Evolutionary conservation across 35 echinoderm and acorn worm species (phyloP).

Genomic region (Heliocidaris tuberculata): DNA sequence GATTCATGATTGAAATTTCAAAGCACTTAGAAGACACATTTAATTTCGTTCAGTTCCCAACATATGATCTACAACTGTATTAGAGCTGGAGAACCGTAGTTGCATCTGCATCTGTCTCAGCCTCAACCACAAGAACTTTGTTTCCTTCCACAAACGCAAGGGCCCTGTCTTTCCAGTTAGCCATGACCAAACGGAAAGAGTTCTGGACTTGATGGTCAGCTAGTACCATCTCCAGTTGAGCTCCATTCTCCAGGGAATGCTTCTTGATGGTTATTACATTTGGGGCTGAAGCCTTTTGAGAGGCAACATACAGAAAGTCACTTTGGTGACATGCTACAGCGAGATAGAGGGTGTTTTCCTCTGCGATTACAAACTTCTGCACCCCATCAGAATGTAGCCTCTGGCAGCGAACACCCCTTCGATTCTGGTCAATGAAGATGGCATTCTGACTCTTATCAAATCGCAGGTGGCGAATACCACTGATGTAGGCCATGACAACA

Average conservation of each 20-base stretch:
- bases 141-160: neutral
- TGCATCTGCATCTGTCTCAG: neutral
- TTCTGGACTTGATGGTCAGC: neutral
- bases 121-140: neutral
- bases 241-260: slow-evolving; percentile 32
- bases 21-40: too few species aligned
- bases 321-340: slow-evolving; percentile 28
- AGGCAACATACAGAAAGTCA: slow-evolving; percentile 14
- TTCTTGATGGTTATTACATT: neutral
- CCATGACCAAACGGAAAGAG: neutral
- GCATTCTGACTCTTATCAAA: neutral
- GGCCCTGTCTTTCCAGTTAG: neutral
- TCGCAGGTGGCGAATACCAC: neutral
- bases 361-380: neutral
- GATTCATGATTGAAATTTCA: too few species aligned
- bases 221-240: neutral
- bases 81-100: neutral
- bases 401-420: neutral
- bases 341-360: neutral
- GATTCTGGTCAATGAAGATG: slow-evolving; percentile 21
- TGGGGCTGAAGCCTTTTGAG: neutral
- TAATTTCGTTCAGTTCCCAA: too few species aligned
- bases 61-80: too few species aligned
- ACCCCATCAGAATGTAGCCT: neutral
- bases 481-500: neutral